Evolutionary conservation across 2,888 invertebrate species (phyloP).

Genomic region (Epistrophe grossulariae): DNA sequence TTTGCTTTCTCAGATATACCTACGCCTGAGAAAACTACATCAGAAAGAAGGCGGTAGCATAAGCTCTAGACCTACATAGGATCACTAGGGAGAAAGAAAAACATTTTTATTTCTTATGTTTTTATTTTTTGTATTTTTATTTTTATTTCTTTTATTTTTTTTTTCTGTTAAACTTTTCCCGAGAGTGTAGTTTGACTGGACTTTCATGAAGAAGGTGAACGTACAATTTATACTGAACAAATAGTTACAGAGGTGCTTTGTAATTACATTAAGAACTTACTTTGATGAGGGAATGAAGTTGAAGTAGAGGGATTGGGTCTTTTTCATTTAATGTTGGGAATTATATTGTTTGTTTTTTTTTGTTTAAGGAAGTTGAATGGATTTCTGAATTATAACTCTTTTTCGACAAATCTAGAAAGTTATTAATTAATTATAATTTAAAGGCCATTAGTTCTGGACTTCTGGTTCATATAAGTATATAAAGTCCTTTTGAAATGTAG

Average conservation of each 20-base stretch:
- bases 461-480: background rate
- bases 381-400: background rate
- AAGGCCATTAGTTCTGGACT: conserved; percentile 1
- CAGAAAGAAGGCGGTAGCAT: too few species aligned
- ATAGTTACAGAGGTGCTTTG: conserved; percentile 41
- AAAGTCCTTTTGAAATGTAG: background rate
- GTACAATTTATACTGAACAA: conserved; percentile 3
- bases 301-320: conserved; percentile 17
- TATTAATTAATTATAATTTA: conserved; percentile 7
- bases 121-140: conserved; percentile 10
- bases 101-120: conserved; percentile 37
- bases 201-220: conserved; percentile 17
- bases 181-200: conserved; percentile 8
- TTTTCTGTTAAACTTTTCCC: conserved; percentile 34
- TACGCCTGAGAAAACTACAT: background rate
- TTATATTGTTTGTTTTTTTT: background rate
- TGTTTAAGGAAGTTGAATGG: background rate
- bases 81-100: conserved; percentile 4
- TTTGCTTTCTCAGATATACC: conserved; percentile 54
- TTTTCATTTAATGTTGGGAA: background rate
- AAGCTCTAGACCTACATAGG: background rate
- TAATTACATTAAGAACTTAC: conserved; percentile 55
- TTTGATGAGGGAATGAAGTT: background rate
- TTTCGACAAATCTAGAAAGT: background rate
- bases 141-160: conserved; percentile 13